Conservation (phyloP, 2,797 vertebrate genomes). For the Myotis vivesi region DNA sequence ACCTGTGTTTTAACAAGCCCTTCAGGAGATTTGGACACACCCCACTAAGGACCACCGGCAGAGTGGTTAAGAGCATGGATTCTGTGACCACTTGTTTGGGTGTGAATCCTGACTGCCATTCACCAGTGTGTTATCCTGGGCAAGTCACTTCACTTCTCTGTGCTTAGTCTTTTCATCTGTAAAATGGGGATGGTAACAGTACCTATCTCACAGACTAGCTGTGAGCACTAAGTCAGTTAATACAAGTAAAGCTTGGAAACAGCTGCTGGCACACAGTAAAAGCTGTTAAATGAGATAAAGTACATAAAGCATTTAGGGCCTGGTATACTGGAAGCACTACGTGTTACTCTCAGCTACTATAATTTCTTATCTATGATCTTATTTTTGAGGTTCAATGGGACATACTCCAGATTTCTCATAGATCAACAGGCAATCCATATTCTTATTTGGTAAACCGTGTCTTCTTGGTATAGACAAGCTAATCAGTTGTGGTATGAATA, state of each 20-base stretch:
- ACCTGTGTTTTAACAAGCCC: background rate
- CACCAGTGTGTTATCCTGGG: background rate
- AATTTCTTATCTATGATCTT: background rate
- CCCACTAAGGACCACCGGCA: background rate
- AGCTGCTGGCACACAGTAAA: background rate
- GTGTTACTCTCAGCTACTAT: background rate
- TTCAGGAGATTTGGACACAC: background rate
- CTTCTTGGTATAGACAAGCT: background rate
- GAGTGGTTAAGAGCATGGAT: background rate
- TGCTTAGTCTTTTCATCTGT: background rate
- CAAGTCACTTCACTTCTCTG: background rate
- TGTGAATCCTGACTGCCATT: background rate
- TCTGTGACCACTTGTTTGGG: background rate
- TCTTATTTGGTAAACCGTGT: background rate
- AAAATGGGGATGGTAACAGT: background rate
- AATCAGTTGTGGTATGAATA: background rate
- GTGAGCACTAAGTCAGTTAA: background rate
- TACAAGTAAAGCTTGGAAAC: background rate
- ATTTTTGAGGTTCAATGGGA: constrained; percentile 1
- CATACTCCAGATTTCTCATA: background rate
- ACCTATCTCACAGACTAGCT: background rate
- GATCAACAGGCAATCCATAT: background rate
- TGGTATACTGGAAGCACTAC: too few species aligned
- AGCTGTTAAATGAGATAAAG: background rate
- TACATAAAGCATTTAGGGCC: background rate